Evolutionary conservation across 2,113 vertebrate genomes (phyloP), one percentile per base, ranked within the genome.

Genomic region (Chaetops frenatus): DNA sequence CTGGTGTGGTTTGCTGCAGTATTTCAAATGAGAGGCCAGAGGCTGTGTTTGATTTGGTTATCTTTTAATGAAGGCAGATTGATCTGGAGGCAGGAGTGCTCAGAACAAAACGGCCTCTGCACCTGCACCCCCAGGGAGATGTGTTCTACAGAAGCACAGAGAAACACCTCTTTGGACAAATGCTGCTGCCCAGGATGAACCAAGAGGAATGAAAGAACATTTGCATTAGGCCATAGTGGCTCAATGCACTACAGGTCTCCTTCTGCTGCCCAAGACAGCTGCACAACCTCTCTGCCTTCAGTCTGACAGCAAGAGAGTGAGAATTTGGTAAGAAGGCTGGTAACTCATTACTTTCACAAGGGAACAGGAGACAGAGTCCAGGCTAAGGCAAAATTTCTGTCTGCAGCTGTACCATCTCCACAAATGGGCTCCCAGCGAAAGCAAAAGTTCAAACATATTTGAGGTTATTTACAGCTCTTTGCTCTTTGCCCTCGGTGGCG

Each of bases 21-120:
- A 44, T 72, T 18, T 85, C 28, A 64, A 74, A 50, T 23, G 24
- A 74, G 73, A 79, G 58, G 31, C 17, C 77, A 67, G 61, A 91
- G 73, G 89, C 29, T 95, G 64, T 97, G 82, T 97, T 97, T 96
- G 82, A 50, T 89, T 88, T 95, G 50, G 93, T 95, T 97, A 97
- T 66, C 77, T 6, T 7, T 92, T 96, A 97, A 96, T 86, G 66
- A 95, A 50, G 17, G 38, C 28, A 87, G 44, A 60, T 20, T 38
- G 15, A 77, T 81, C 35, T 67, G 12, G 24, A 67, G 56, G 17
- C 25, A 72, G 74, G 35, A 91, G 50, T 3, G 24, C 21, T 35
- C 53, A 61, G 56, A 79, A 73, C 1, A 2, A 45, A 84, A 28
- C 0, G 1, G 18, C 29, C 20, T 51, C 33, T 70, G 33, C 62